phyloP scores from a whole-genome alignment of 2,797 vertebrate species.

The Tinamus major region DNA sequence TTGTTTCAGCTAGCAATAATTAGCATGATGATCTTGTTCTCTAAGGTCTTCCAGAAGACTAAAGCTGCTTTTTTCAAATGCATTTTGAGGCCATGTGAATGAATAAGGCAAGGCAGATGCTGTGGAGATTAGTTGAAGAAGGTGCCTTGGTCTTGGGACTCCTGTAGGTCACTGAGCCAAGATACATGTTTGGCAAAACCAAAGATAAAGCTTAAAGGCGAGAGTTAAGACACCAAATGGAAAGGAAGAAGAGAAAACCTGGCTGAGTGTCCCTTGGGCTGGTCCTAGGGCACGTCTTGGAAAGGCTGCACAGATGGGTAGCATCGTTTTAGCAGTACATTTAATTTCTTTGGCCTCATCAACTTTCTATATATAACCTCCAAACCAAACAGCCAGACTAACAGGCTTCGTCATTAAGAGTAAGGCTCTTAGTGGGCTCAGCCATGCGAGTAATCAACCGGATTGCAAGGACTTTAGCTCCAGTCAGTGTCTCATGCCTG shows the following conservation, averaged over 20 bases:
- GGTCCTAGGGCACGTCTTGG: neutral
- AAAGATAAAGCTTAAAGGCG: neutral
- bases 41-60: slow-evolving; percentile 23
- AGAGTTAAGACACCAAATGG: neutral
- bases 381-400: neutral
- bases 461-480: neutral
- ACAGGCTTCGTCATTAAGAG: neutral
- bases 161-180: neutral
- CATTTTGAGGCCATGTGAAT: neutral
- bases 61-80: neutral
- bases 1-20: slow-evolving; percentile 47
- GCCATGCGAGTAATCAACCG: neutral
- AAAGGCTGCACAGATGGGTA: neutral
- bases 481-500: neutral
- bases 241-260: neutral
- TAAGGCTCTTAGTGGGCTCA: neutral
- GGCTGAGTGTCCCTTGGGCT: neutral
- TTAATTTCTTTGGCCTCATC: slow-evolving; percentile 23
- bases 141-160: neutral
- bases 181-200: neutral
- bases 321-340: neutral
- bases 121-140: neutral
- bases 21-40: slow-evolving; percentile 41
- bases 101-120: neutral
- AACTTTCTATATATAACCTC: neutral